Percentiles rank a stretch among this genome's conserved stretches.
Conservation (phyloP, 2,888 invertebrate species). For the Sympetrum striolatum region DNA sequence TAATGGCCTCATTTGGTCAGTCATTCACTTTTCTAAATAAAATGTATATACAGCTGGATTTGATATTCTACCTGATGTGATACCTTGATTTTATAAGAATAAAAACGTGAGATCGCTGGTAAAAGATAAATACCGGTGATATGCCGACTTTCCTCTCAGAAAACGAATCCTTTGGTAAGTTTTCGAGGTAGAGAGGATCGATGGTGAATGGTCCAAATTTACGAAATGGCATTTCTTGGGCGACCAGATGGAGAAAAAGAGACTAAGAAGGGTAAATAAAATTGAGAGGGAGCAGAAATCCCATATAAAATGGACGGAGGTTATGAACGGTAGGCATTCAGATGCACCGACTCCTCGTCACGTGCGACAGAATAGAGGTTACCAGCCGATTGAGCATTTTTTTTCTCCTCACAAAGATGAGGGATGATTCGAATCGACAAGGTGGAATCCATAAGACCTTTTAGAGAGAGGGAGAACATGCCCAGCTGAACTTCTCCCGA, state of each 20-base stretch:
- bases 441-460: not conserved
- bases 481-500: not conserved
- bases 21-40: too few relatives aligned
- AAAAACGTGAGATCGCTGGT: too few relatives aligned
- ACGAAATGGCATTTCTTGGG: not conserved
- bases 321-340: not conserved
- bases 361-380: not conserved
- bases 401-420: not conserved
- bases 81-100: too few relatives aligned
- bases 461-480: not conserved
- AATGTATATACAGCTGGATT: too few relatives aligned
- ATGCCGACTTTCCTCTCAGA: too few relatives aligned
- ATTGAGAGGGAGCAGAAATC: too few relatives aligned
- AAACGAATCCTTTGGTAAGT: too few relatives aligned
- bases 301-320: not conserved
- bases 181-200: not conserved
- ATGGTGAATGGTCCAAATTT: not conserved
- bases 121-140: too few relatives aligned
- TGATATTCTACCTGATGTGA: too few relatives aligned
- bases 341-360: not conserved
- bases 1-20: too few relatives aligned
- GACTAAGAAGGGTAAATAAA: not conserved
- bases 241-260: not conserved
- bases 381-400: not conserved
- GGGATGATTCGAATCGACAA: not conserved